These are phyloP conservation scores for Ramphastos sulfuratus DNA, from an alignment of 2,113 vertebrate species.

Conservation along the genomic window DNA sequence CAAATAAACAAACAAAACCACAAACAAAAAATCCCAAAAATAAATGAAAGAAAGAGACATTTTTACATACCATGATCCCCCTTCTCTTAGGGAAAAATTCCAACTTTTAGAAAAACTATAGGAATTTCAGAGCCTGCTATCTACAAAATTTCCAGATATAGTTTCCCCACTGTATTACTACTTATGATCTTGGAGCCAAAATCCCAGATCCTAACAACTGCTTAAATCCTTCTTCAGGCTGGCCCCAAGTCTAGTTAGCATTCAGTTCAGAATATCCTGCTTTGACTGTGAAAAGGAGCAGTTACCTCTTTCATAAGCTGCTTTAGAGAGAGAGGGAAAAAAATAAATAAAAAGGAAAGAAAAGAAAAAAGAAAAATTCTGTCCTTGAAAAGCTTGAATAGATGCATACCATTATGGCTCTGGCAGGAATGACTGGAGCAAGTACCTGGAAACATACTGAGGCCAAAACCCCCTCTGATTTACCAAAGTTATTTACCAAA, in stretches of 20 bases:
- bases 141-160: neutral
- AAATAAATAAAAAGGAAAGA: neutral
- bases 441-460: neutral
- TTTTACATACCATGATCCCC: neutral
- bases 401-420: neutral
- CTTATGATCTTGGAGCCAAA: neutral
- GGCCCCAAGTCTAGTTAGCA: slow-evolving; percentile 38
- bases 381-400: slow-evolving; percentile 44
- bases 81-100: neutral
- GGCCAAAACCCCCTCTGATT: neutral
- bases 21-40: too few species aligned
- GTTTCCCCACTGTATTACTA: neutral
- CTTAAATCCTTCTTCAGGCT: neutral
- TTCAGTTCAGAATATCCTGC: slow-evolving; percentile 56
- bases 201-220: neutral
- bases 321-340: neutral
- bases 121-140: neutral
- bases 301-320: slow-evolving; percentile 56
- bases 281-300: slow-evolving; percentile 66
- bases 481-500: neutral
- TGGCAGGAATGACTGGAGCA: neutral
- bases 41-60: neutral
- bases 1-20: too few species aligned
- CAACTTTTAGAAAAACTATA: neutral
- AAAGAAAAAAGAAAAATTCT: slow-evolving; percentile 18